Evolutionary conservation across 2,113 vertebrate species (phyloP).

Genomic region (Passerina amoena): DNA sequence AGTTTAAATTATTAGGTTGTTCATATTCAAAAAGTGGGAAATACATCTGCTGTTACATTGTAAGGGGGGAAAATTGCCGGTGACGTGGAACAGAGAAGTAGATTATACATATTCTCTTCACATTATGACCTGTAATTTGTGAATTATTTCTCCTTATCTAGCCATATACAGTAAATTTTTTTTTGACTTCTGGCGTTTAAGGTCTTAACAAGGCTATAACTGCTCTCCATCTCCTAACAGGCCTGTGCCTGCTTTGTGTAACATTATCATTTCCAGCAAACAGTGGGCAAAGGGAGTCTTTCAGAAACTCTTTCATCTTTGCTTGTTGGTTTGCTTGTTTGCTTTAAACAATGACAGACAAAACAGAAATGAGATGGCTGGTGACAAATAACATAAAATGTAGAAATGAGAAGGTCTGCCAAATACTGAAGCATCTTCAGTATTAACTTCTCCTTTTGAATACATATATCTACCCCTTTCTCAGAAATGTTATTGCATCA

Average conservation of each 20-base stretch:
- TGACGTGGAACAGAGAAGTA: background rate
- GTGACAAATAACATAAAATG: background rate
- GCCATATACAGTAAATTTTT: background rate
- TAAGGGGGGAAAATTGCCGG: fast-evolving
- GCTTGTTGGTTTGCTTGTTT: background rate
- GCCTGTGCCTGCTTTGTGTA: fast-evolving
- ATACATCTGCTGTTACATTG: background rate
- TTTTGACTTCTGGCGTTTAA: background rate
- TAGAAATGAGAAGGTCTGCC: background rate
- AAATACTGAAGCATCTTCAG: background rate
- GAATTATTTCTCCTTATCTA: background rate
- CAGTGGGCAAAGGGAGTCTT: background rate
- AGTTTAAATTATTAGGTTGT: background rate
- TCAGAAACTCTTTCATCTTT: background rate
- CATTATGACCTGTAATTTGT: background rate
- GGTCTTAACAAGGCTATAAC: background rate
- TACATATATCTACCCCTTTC: background rate
- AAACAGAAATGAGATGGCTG: background rate
- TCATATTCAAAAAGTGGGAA: background rate
- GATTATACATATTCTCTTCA: background rate
- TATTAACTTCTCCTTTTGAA: background rate
- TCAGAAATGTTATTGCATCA: background rate
- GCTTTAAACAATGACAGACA: background rate
- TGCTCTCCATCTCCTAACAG: background rate
- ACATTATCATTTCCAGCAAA: background rate